These are phyloP conservation scores for Ploceus nigricollis DNA, from an alignment of 2,113 vertebrate genomes.

Conservation along the genomic window DNA sequence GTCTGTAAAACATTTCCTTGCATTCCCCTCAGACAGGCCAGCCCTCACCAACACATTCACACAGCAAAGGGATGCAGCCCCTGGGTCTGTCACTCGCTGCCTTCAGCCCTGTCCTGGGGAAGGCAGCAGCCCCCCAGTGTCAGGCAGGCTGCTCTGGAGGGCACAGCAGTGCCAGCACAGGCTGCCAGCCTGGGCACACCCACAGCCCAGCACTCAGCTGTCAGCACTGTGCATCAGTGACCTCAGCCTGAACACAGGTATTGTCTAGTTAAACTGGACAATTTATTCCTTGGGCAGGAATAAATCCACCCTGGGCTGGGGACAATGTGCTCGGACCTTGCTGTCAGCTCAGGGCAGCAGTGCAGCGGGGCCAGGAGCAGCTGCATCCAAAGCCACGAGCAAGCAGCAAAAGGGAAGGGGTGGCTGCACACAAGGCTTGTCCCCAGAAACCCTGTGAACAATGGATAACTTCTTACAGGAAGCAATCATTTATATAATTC, in stretches of 20 bases:
- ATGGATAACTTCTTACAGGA: not conserved
- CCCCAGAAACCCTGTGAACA: not conserved
- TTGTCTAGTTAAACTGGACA: accelerated
- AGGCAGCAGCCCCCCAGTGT: accelerated
- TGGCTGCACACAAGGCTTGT: not conserved
- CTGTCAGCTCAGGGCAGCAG: not conserved
- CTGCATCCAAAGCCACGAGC: not conserved
- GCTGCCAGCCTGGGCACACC: not conserved
- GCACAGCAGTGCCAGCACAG: accelerated
- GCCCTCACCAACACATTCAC: not conserved
- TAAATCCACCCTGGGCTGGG: not conserved
- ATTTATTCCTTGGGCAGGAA: not conserved
- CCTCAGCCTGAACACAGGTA: not conserved
- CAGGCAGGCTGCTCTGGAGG: not conserved
- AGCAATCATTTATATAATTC: not conserved
- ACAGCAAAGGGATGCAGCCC: not conserved
- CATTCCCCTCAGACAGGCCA: not conserved
- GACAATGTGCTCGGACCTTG: not conserved
- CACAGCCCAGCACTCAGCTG: not conserved
- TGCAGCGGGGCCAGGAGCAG: not conserved
- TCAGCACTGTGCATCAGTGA: accelerated
- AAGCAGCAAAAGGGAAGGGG: accelerated
- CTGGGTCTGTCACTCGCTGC: not conserved
- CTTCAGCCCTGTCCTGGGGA: not conserved
- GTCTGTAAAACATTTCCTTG: not conserved